Base-by-base conservation (phyloP, 2,797 vertebrate genomes). In the Enteromius treurensis region DNA sequence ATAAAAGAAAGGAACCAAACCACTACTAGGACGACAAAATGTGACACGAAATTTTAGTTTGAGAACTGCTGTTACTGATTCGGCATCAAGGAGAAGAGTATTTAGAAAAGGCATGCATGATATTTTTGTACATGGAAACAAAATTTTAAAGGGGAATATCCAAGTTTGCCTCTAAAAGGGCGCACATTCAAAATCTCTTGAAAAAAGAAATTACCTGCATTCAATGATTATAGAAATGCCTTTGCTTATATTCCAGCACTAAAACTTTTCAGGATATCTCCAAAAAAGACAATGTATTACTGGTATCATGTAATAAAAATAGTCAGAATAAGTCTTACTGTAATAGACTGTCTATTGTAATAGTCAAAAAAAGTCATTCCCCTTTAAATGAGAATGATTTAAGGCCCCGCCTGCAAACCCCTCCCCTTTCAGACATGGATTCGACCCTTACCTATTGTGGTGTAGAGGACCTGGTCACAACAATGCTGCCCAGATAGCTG, bases 401-500 rank as follows among this genome's bases (percentile, higher is more conserved):
- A 90, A 97, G 96, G 95, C 96, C 96, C 96, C 95, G 94, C 96
- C 97, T 96, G 95, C 94, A 95, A 95, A 95, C 91, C 95, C 96
- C 95, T 95, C 94, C 96, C 95, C 95, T 95, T 95, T 95, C 97
- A 95, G 95, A 96, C 97, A 96, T 97, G 96, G 97, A 96, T 97
- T 94, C 96, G 95, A 95, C 98, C 98, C 98, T 99, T 99, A 99
- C 98, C 97, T 99, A 99, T 99, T 98, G 97, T 94, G 97, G 95
- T 95, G 97, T 97, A 95, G 98, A 97, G 96, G 97, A 96, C 96
- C 96, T 97, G 97, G 97, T 97, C 97, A 99, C 97, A 97, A 97
- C 97, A 97, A 98, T 96, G 98, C 97, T 99, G 97, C 97, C 97
- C 97, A 98, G 98, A 99, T 99, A 99, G 98, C 98, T 99, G 97